phyloP scores from a whole-genome alignment of 2,797 vertebrate species.

The Pitangus sulphuratus region DNA sequence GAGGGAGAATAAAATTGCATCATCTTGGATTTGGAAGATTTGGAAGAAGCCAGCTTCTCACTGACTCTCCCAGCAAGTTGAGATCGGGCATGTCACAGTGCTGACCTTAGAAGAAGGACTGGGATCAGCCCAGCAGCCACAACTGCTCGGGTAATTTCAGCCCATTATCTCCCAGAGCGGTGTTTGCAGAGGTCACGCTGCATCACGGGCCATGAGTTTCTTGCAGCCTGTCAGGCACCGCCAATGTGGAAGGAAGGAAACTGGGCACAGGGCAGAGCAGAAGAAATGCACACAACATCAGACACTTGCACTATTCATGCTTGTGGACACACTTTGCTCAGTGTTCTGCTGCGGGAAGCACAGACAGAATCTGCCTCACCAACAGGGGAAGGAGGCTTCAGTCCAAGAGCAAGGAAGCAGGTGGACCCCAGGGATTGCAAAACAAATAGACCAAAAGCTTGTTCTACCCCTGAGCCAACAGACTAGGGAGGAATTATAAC shows the following conservation, averaged over 20 bases:
- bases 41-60: conserved; percentile 23
- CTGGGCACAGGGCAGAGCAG: not conserved
- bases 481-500: not conserved
- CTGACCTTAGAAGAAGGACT: conserved; percentile 24
- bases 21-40: conserved; percentile 13
- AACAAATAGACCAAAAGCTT: not conserved
- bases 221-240: not conserved
- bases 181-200: not conserved
- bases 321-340: not conserved
- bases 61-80: not conserved
- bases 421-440: not conserved
- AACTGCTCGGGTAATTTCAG: not conserved
- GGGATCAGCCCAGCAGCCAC: not conserved
- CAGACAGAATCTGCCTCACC: not conserved
- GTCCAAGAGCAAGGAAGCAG: not conserved
- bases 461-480: not conserved
- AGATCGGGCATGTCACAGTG: not conserved
- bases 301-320: not conserved
- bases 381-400: accelerated
- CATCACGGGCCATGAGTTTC: not conserved
- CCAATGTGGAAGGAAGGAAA: not conserved
- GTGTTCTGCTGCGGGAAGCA: not conserved
- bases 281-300: not conserved
- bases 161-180: not conserved
- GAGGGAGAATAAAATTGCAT: conserved; percentile 6